phyloP scores from a whole-genome alignment of 2,888 invertebrate genomes.

The Chrysolina oricalcia region DNA sequence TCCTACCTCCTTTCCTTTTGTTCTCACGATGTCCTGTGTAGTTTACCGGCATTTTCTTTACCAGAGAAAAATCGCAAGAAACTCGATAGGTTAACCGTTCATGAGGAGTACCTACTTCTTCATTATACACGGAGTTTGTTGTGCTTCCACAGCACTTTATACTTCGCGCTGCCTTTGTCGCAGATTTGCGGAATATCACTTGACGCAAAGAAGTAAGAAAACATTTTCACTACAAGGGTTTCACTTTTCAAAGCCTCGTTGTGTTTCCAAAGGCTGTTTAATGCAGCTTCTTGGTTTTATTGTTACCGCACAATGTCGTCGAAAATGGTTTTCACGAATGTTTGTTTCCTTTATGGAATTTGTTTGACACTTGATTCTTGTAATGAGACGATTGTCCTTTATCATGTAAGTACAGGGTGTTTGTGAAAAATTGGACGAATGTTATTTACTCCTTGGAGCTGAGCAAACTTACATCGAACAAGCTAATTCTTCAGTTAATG shows the following conservation, averaged over 20 bases:
- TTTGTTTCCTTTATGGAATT: background rate
- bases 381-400: background rate
- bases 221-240: slow-evolving; percentile 2
- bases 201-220: slow-evolving; percentile 1
- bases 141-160: background rate
- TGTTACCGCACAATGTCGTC: background rate
- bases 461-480: too few relatives aligned
- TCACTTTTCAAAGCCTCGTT: background rate
- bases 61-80: background rate
- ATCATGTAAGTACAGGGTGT: background rate
- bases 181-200: background rate
- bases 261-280: background rate
- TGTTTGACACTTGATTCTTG: background rate
- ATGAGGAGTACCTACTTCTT: background rate
- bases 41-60: too few relatives aligned
- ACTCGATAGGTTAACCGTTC: background rate
- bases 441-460: too few relatives aligned
- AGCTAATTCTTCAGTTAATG: too few relatives aligned
- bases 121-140: background rate
- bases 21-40: too few relatives aligned
- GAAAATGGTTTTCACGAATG: background rate
- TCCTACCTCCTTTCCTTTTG: too few relatives aligned
- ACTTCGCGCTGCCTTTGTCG: background rate
- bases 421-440: too few relatives aligned
- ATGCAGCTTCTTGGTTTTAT: background rate